A percentile compares a stretch with the other conserved stretches of the same genome.
Conservation (phyloP, 2,113 vertebrate species). For the human region DNA sequence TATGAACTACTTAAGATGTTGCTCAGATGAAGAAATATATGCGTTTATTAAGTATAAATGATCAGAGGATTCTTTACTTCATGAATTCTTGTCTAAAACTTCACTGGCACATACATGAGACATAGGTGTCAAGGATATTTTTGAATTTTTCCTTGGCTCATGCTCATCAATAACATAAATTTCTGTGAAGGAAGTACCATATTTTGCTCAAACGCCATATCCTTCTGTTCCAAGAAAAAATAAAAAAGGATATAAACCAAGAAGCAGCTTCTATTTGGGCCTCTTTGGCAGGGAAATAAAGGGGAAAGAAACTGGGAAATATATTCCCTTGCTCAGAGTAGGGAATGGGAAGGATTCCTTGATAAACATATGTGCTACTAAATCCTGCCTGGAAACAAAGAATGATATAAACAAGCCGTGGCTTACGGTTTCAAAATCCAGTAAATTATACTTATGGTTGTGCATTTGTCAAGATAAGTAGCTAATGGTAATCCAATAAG, state of each 20-base stretch:
- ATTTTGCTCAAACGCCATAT: constrained; percentile 50
- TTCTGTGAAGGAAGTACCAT: constrained; percentile 63
- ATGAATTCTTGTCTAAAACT: constrained; percentile 33
- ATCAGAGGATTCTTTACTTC: not conserved
- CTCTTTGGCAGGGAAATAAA: constrained; percentile 35
- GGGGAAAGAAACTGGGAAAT: not conserved
- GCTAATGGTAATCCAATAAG: constrained; percentile 68
- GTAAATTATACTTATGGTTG: constrained; percentile 70
- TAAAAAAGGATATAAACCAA: constrained; percentile 51
- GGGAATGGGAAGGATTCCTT: not conserved
- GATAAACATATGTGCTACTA: constrained; percentile 32
- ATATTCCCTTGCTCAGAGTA: not conserved
- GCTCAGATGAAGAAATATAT: not conserved
- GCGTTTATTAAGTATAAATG: not conserved
- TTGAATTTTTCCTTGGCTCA: constrained; percentile 60
- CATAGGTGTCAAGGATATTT: constrained; percentile 58
- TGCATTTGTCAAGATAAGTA: constrained; percentile 70
- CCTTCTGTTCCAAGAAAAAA: constrained; percentile 36
- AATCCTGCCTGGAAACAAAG: constrained; percentile 56
- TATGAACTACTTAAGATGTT: not conserved
- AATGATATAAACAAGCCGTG: constrained; percentile 52
- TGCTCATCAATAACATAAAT: constrained; percentile 59
- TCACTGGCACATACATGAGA: constrained; percentile 14
- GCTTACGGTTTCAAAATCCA: constrained; percentile 53
- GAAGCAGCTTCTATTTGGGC: constrained; percentile 41